A percentile compares a stretch with the other conserved stretches of the same genome.
These are phyloP conservation scores for Lamellibrachia columna DNA, from an alignment of 2,888 invertebrate genomes.

Conservation along the genomic window DNA sequence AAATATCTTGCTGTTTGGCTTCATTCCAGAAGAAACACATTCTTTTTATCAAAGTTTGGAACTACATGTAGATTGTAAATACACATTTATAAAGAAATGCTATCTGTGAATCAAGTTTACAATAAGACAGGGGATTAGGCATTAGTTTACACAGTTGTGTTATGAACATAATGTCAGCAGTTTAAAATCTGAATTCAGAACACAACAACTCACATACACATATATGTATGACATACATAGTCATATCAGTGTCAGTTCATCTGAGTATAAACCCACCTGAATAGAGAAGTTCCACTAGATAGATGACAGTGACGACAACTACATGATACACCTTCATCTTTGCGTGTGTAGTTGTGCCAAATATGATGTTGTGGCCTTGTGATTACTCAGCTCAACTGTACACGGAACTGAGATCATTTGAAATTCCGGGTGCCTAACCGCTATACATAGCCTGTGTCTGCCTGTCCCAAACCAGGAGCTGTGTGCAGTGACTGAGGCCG, in stretches of 20 bases:
- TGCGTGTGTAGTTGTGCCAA: neutral
- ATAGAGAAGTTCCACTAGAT: neutral
- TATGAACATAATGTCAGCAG: neutral
- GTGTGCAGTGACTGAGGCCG: neutral
- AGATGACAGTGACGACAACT: neutral
- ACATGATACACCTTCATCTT: neutral
- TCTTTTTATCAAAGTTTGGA: neutral
- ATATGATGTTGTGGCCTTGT: neutral
- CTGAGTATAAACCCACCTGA: neutral
- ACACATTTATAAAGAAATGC: neutral
- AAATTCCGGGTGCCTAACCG: neutral
- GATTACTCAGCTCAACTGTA: neutral
- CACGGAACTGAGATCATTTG: neutral
- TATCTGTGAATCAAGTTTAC: neutral
- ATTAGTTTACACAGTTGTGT: neutral
- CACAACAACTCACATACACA: neutral
- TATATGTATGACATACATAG: neutral
- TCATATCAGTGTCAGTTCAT: neutral
- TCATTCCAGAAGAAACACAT: neutral
- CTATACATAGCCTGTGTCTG: slow-evolving; percentile 3
- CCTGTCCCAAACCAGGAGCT: neutral
- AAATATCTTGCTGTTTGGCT: neutral
- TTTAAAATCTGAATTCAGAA: neutral
- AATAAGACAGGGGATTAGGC: neutral
- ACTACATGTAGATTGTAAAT: neutral